Conservation (phyloP, 2,113 vertebrate species). For the Hemibates koningsi region DNA sequence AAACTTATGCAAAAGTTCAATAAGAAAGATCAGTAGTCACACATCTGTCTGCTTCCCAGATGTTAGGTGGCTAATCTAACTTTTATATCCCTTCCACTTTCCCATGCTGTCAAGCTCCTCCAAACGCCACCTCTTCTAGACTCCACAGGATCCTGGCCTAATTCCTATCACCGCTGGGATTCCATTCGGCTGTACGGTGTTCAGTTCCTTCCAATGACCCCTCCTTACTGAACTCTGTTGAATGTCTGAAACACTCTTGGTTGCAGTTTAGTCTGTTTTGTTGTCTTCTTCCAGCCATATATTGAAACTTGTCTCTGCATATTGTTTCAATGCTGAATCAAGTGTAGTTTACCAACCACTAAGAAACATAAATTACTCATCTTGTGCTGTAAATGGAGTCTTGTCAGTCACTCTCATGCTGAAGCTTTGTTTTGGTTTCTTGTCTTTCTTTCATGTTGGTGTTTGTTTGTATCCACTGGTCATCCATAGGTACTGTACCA, state of each 20-base stretch:
- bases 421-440: neutral
- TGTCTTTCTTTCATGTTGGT: neutral
- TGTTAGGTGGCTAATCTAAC: neutral
- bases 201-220: neutral
- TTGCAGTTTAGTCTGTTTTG: neutral
- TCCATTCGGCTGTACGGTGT: neutral
- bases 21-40: neutral
- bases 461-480: neutral
- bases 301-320: neutral
- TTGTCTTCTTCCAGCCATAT: neutral
- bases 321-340: neutral
- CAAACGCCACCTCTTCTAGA: neutral
- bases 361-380: neutral
- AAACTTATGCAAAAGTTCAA: neutral
- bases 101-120: neutral
- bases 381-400: neutral
- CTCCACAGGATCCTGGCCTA: neutral
- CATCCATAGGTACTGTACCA: fast-evolving
- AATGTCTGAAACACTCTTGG: neutral
- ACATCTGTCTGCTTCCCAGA: neutral
- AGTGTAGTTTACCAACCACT: neutral
- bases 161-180: neutral
- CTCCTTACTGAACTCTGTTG: fast-evolving
- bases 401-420: fast-evolving
- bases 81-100: neutral